phyloP scores from a whole-genome alignment of 2,888 invertebrate species.

The Venustoraphidia nigricollis region DNA sequence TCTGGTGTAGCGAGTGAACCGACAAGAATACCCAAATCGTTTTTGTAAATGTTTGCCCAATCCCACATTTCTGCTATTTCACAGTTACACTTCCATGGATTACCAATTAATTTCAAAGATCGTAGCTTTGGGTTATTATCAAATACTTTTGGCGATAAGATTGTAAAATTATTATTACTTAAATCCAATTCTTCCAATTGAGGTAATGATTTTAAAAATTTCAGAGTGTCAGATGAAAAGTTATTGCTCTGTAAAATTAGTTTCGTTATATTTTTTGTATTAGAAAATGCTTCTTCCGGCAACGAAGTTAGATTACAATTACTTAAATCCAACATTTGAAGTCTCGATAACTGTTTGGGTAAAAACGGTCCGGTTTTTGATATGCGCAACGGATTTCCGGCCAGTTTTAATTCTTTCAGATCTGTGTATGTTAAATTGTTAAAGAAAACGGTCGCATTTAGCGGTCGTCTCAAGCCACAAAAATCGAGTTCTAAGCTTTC shows the following conservation, averaged over 20 bases:
- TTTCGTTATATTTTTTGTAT: constrained; percentile 43
- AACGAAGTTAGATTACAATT: constrained; percentile 45
- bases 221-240: constrained; percentile 34
- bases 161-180: constrained; percentile 44
- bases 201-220: constrained; percentile 37
- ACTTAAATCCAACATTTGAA: constrained; percentile 47
- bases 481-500: constrained; percentile 52
- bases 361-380: constrained; percentile 41
- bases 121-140: constrained; percentile 38
- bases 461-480: constrained; percentile 45
- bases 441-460: constrained; percentile 51
- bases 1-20: constrained; percentile 48
- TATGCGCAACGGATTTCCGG: constrained; percentile 49
- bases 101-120: constrained; percentile 46
- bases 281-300: constrained; percentile 41
- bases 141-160: constrained; percentile 39
- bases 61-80: constrained; percentile 55
- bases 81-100: constrained; percentile 55
- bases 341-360: constrained; percentile 45
- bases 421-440: constrained; percentile 45
- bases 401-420: constrained; percentile 48
- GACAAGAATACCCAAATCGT: constrained; percentile 44
- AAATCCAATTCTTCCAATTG: constrained; percentile 44
- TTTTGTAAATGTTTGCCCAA: constrained; percentile 51
- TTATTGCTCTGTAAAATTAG: constrained; percentile 43